phyloP scores from a whole-genome alignment of 1,140 invertebrate genomes.

The Piezodorus guildinii region DNA sequence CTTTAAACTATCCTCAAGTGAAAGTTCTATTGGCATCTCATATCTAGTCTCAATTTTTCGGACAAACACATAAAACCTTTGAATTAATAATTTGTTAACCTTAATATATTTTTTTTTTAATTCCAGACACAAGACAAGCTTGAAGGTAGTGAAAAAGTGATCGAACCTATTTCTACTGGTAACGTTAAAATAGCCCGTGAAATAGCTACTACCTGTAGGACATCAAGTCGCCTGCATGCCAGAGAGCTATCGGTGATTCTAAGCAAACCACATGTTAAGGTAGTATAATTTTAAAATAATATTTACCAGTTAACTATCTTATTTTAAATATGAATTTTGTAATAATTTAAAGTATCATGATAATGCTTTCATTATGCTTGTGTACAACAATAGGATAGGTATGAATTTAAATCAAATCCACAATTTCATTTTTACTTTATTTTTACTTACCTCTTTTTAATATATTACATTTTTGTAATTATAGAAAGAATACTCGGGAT shows the following conservation, averaged over 20 bases:
- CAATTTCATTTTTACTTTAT: background rate
- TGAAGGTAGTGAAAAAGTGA: slow-evolving; percentile 34
- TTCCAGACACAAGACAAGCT: slow-evolving; percentile 40
- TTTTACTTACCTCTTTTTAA: background rate
- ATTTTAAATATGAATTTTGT: too few relatives aligned
- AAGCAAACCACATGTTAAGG: slow-evolving; percentile 38
- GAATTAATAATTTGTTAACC: too few relatives aligned
- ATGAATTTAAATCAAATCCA: too few relatives aligned
- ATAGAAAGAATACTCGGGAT: too few relatives aligned
- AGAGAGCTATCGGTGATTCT: slow-evolving; percentile 39
- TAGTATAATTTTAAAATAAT: background rate
- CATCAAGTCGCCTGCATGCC: slow-evolving; percentile 35
- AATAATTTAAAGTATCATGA: too few relatives aligned
- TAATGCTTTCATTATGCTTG: too few relatives aligned
- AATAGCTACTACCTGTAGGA: slow-evolving; percentile 34
- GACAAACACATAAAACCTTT: too few relatives aligned
- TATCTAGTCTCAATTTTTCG: too few relatives aligned
- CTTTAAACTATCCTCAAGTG: too few relatives aligned
- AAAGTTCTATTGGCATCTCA: too few relatives aligned
- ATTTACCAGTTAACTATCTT: too few relatives aligned
- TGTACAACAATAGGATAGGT: background rate
- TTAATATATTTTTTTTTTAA: background rate
- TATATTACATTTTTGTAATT: too few relatives aligned
- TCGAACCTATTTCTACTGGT: slow-evolving; percentile 35
- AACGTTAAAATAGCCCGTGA: slow-evolving; percentile 35